These are phyloP conservation scores for Uloborus plumipes DNA, from an alignment of 2,888 invertebrate species.

Conservation along the genomic window DNA sequence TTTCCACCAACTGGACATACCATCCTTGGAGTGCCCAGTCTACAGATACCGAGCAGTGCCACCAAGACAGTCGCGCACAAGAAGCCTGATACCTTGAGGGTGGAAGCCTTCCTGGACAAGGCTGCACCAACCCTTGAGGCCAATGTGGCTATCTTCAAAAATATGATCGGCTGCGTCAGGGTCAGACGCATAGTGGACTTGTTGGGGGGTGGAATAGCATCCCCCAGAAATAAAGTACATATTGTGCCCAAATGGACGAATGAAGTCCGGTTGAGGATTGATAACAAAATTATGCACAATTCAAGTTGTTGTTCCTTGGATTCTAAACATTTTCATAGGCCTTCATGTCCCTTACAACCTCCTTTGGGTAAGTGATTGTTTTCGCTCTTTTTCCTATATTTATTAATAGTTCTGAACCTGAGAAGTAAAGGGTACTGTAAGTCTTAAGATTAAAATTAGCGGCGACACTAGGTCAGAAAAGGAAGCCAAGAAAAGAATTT, in stretches of 20 bases:
- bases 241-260: conserved; percentile 4
- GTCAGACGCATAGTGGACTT: conserved; percentile 59
- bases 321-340: neutral
- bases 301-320: too few species aligned
- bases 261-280: neutral
- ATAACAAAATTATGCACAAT: neutral
- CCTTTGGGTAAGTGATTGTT: conserved; percentile 1
- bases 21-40: conserved; percentile 5
- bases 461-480: too few species aligned
- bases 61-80: conserved; percentile 29
- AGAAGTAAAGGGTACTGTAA: too few species aligned
- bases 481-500: too few species aligned
- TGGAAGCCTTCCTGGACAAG: conserved; percentile 66
- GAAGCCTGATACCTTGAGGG: conserved; percentile 62
- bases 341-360: neutral
- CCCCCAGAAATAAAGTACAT: conserved; percentile 7
- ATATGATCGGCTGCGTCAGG: conserved; percentile 57
- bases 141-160: conserved; percentile 61
- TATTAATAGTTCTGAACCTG: too few species aligned
- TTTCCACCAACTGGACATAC: conserved; percentile 20
- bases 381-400: too few species aligned
- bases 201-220: neutral
- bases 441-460: too few species aligned
- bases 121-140: conserved; percentile 64
- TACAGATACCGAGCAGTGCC: conserved; percentile 16